phyloP scores from a whole-genome alignment of 2,797 vertebrate genomes.

The Notoglanidium macrostoma region DNA sequence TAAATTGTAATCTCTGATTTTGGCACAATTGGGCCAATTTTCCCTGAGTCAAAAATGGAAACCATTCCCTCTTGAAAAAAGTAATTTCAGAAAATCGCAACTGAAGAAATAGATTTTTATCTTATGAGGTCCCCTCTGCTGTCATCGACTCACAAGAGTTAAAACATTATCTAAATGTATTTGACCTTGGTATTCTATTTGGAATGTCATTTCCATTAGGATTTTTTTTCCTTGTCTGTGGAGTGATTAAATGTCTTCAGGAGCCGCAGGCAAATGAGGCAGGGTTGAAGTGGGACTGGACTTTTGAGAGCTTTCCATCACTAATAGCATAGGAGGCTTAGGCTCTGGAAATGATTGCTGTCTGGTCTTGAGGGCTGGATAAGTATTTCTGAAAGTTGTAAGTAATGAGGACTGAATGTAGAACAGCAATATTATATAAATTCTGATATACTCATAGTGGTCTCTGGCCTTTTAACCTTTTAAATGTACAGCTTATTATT shows the following conservation, averaged over 20 bases:
- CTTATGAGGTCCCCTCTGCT: not conserved
- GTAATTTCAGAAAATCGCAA: not conserved
- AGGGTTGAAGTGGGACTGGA: constrained; percentile 28
- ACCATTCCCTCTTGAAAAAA: not conserved
- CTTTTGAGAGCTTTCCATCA: constrained; percentile 38
- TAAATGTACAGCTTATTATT: not conserved
- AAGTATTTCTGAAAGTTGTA: constrained; percentile 14
- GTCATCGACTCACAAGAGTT: constrained; percentile 12
- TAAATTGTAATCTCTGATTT: not conserved
- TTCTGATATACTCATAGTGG: not conserved
- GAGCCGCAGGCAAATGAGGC: constrained; percentile 34
- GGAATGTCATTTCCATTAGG: constrained; percentile 42
- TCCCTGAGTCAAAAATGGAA: not conserved
- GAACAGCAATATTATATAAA: not conserved
- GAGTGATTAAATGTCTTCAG: constrained; percentile 50
- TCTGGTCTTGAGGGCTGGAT: constrained; percentile 33
- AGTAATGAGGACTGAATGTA: not conserved
- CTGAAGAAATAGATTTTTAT: constrained; percentile 18
- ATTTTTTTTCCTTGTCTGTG: not conserved
- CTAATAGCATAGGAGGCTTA: constrained; percentile 8
- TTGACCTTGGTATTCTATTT: constrained; percentile 43
- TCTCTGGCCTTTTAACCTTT: not conserved
- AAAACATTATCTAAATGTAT: constrained; percentile 42
- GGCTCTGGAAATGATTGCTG: constrained; percentile 36
- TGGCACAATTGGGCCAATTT: not conserved